phyloP scores from a whole-genome alignment of 2,888 invertebrate species.

The Ephialtes manifestator region DNA sequence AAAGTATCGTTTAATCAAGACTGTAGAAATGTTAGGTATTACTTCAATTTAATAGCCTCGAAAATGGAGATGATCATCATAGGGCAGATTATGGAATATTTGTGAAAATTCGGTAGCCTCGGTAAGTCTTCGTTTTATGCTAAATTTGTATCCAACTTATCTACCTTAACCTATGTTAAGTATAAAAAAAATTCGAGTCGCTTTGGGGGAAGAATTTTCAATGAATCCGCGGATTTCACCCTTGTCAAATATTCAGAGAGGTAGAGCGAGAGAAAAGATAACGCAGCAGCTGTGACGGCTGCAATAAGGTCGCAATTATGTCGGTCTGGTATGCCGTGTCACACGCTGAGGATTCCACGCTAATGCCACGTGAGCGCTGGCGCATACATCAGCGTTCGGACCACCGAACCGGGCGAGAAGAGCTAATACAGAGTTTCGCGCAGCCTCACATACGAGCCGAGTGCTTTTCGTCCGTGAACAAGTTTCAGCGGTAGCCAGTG shows the following conservation, averaged over 20 bases:
- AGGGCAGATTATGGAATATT: no score
- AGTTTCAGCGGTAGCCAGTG: neutral
- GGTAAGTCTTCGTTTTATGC: no score
- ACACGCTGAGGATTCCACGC: conserved; percentile 77
- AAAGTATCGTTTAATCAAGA: no score
- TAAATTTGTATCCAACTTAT: no score
- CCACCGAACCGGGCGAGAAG: conserved; percentile 12
- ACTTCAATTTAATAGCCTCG: no score
- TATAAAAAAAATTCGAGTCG: no score
- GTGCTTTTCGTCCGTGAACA: neutral
- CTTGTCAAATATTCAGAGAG: neutral
- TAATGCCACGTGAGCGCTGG: conserved; percentile 80
- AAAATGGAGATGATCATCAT: no score
- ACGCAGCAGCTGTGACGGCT: neutral
- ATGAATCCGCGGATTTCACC: neutral
- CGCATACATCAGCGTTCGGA: conserved; percentile 77
- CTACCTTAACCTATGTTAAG: no score
- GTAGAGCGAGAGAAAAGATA: conserved; percentile 2
- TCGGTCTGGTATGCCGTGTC: conserved; percentile 78
- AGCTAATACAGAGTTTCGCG: conserved; percentile 16
- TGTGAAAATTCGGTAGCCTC: no score
- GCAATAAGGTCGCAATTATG: conserved; percentile 77
- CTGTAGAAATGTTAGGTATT: no score
- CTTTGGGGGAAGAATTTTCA: neutral
- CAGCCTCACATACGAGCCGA: neutral